These are phyloP conservation scores for Heliconius hortense DNA, from an alignment of 2,888 invertebrate species.

Conservation along the genomic window DNA sequence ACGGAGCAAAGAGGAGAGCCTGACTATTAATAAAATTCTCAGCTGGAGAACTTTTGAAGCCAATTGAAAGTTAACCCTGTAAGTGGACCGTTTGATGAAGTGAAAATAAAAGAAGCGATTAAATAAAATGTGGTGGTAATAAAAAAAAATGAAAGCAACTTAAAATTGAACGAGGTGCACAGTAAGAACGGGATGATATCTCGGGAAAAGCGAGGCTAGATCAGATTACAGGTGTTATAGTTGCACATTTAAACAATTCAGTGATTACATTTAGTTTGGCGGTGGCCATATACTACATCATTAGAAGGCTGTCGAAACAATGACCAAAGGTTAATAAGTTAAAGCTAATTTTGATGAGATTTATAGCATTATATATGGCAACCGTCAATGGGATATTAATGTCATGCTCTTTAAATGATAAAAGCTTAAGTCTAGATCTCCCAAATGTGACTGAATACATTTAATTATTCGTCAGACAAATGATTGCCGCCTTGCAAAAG, in stretches of 20 bases:
- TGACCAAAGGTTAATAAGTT: not conserved
- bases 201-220: conserved; percentile 80
- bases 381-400: conserved; percentile 70
- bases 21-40: conserved; percentile 84
- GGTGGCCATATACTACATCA: conserved; percentile 55
- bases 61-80: conserved; percentile 81
- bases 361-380: conserved; percentile 24
- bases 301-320: not conserved
- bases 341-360: not conserved
- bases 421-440: conserved; percentile 78
- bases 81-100: conserved; percentile 81
- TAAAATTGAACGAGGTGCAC: conserved; percentile 82
- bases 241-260: conserved; percentile 78
- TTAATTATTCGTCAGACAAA: conserved; percentile 70
- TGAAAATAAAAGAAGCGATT: conserved; percentile 80
- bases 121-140: conserved; percentile 73
- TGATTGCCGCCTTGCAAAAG: conserved; percentile 75
- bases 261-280: conserved; percentile 63
- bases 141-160: conserved; percentile 77
- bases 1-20: conserved; percentile 94
- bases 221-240: conserved; percentile 76
- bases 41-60: conserved; percentile 73
- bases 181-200: conserved; percentile 80
- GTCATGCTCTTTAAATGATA: conserved; percentile 76
- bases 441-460: conserved; percentile 71